phyloP scores from a whole-genome alignment of 2,888 invertebrate genomes.

The Trachelus troglodyta region DNA sequence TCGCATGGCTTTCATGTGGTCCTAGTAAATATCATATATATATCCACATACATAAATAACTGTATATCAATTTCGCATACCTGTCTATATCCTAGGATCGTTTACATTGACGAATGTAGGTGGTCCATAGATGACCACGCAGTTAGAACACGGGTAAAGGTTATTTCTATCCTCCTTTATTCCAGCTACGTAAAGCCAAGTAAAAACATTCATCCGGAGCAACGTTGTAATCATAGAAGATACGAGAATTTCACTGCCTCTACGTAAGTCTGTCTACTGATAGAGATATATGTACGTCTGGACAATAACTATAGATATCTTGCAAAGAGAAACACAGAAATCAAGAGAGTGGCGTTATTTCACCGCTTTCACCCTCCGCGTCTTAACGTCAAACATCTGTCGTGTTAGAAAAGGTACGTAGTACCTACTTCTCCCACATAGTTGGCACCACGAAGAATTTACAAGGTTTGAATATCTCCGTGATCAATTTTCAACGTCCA shows the following conservation, averaged over 20 bases:
- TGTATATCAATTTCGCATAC: background rate
- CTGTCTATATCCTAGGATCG: conserved; percentile 7
- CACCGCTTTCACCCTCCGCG: conserved; percentile 38
- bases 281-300: background rate
- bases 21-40: background rate
- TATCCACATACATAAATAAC: background rate
- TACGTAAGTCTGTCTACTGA: background rate
- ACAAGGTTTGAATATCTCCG: background rate
- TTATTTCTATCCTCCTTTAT: background rate
- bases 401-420: background rate
- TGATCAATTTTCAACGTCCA: background rate
- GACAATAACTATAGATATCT: background rate
- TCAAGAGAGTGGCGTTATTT: conserved; percentile 8
- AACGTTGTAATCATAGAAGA: background rate
- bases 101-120: background rate
- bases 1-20: conserved; percentile 5
- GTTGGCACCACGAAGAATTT: background rate
- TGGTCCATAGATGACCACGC: background rate
- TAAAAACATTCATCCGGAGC: background rate
- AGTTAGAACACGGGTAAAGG: background rate
- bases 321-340: background rate
- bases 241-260: background rate
- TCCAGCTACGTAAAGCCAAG: background rate
- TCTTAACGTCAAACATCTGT: conserved; percentile 20
- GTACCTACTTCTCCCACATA: background rate